phyloP scores from a whole-genome alignment of 35 echinoderm and acorn worm species.

The Chiridota heheva region DNA sequence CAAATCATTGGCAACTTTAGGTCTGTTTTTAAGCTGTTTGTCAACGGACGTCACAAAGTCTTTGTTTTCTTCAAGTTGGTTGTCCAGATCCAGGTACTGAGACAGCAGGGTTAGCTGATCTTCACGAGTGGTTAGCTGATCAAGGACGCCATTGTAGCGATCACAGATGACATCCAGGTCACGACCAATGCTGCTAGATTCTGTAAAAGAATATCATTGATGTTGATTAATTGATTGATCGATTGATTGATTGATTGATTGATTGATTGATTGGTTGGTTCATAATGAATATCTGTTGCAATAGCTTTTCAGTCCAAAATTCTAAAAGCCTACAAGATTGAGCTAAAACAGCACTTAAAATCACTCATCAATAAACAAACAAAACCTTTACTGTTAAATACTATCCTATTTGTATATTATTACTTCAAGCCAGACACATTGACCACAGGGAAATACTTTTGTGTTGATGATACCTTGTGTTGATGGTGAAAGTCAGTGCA shows the following conservation, averaged over 20 bases:
- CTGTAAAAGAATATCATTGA: slow-evolving; percentile 19
- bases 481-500: too few relatives aligned
- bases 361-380: too few relatives aligned
- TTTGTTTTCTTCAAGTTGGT: slow-evolving; percentile 56
- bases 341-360: too few relatives aligned
- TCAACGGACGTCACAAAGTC: slow-evolving; percentile 75
- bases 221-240: background rate
- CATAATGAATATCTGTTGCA: too few relatives aligned
- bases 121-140: slow-evolving; percentile 51
- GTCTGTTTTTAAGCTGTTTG: slow-evolving; percentile 53
- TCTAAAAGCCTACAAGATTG: too few relatives aligned
- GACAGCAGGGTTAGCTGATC: slow-evolving; percentile 75
- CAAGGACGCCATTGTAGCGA: slow-evolving; percentile 66
- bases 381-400: too few relatives aligned
- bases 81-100: slow-evolving; percentile 68
- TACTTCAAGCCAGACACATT: too few relatives aligned
- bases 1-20: slow-evolving; percentile 51
- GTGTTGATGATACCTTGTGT: background rate
- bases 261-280: too few relatives aligned
- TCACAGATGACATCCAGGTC: slow-evolving; percentile 49
- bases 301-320: too few relatives aligned
- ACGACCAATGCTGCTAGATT: slow-evolving; percentile 53
- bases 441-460: too few relatives aligned
- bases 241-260: too few relatives aligned
- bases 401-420: too few relatives aligned